A percentile compares a stretch with the other conserved stretches of the same genome.
phyloP scores from a whole-genome alignment of 2,113 vertebrate genomes.

The Eptesicus fuscus region DNA sequence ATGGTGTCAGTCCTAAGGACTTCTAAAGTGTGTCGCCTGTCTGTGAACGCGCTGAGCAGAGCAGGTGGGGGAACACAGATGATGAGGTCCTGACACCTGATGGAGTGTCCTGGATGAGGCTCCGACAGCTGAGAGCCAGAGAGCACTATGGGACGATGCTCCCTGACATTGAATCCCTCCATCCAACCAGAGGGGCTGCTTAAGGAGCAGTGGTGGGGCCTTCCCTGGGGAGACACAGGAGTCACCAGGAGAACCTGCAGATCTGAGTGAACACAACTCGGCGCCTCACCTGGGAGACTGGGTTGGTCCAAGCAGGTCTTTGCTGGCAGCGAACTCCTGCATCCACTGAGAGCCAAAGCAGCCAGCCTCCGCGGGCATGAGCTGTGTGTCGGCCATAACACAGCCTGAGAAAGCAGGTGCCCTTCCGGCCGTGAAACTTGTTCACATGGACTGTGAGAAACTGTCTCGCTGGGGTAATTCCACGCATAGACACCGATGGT shows the following conservation, averaged over 20 bases:
- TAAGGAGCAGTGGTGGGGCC: not conserved
- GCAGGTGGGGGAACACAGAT: not conserved
- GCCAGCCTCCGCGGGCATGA: rapidly evolving
- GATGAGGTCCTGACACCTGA: not conserved
- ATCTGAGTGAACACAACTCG: not conserved
- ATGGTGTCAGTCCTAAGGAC: not conserved
- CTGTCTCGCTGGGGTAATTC: not conserved
- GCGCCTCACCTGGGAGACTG: not conserved
- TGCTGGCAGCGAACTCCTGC: not conserved
- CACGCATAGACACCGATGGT: not conserved
- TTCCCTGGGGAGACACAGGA: not conserved
- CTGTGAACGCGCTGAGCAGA: not conserved
- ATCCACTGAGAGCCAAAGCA: not conserved
- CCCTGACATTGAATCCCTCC: not conserved
- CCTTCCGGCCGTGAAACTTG: not conserved
- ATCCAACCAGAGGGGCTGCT: not conserved
- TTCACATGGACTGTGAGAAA: slow-evolving; percentile 19
- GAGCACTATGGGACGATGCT: too few relatives aligned
- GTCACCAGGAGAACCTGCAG: not conserved
- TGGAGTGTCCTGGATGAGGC: not conserved
- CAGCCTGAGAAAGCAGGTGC: not conserved
- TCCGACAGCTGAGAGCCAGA: not conserved
- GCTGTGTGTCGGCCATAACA: not conserved
- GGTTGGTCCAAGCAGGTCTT: not conserved
- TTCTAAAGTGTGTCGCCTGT: not conserved